Evolutionary conservation across 2,797 vertebrate species (phyloP), one percentile per base, ranked within the genome.

Genomic region (Philypnodon macrostomus): DNA sequence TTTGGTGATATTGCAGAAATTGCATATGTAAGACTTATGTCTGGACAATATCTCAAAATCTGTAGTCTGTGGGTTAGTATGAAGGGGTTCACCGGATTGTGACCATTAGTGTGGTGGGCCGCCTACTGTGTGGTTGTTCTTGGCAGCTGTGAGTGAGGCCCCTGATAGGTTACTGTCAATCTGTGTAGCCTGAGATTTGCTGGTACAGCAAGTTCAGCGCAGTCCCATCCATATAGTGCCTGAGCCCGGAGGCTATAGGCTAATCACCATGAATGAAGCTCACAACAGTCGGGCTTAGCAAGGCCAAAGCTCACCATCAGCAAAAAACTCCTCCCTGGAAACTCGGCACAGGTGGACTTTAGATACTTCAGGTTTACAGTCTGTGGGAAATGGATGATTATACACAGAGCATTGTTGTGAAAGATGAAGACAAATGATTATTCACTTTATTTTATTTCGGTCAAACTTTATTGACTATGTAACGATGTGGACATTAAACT

Each of bases 261-360:
- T 77, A 73, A 77, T 86, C 80, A 83, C 65, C 51, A 58, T 75
- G 79, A 77, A 80, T 72, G 73, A 78, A 66, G 67, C 59, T 60
- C 61, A 73, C 79, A 80, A 80, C 77, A 51, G 70, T 26, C 44
- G 18, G 83, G 84, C 72, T 85, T 83, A 80, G 50, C 36, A 64
- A 54, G 15, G 69, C 49, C 69, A 67, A 84, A 79, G 52, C 55
- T 63, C 73, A 59, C 55, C 65, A 55, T 83, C 83, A 87, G 84
- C 82, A 48, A 51, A 42, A 53, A 51, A 52, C 33, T 45, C 53
- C 56, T 51, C 63, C 48, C 59, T 63, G 54, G 63, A 70, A 56
- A 56, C 57, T 12, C 40, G 36, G 32, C 47, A 38, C 8, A 52
- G 48, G 47, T 36, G 39, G 66, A 58, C 61, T 50, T 52, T 42